Evolutionary conservation across 2,888 invertebrate genomes (phyloP), one percentile per base, ranked within the genome.

Genomic region (Aphrophora alni): DNA sequence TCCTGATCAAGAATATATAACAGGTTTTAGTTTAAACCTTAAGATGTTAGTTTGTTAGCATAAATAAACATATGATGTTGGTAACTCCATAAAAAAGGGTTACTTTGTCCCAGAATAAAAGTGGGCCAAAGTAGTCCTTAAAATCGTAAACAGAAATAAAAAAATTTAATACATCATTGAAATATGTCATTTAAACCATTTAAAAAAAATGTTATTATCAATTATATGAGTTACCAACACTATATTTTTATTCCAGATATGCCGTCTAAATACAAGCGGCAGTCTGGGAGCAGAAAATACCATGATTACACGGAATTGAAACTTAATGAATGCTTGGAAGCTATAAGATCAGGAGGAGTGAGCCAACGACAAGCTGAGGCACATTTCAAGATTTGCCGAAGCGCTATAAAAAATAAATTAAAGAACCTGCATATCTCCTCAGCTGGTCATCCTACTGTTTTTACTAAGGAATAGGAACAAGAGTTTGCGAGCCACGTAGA

Each of bases 401-500:
- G 70, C 44, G 12, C 44, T 44, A 44, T 44, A 2, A 44, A 44
- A 44, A 44, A 44, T 17, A 44, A 44, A 14, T 17, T 44, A 14
- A 44, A 44, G 17, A 44, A 44, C 10, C 2, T 7, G 44, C 17
- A 14, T 14, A 2, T 17, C 2, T 14, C 14, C 44, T 14, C 44
- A 10, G 7, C 44, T 14, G 44, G 44, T 2, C 80, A 80, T 72
- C 80, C 80, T 17, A 33, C 12, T 14, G 72, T 51, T 33, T 80
- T 80, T 72, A 80, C 27, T 28, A 17, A 24, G 14, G 76, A 80
- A 21, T 70, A 80, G 44, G 75, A 80, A 44, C 38, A 21, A 44
- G 70, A 69, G 5, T 75, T 80, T 80, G 80, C 75, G 7, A 28
- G 25, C 17, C 21, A 26, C 17, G 21, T 44, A 85, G 85, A 75